A percentile compares a stretch with the other conserved stretches of the same genome.
phyloP scores from a whole-genome alignment of 1,140 invertebrate species.

The Planococcus citri region DNA sequence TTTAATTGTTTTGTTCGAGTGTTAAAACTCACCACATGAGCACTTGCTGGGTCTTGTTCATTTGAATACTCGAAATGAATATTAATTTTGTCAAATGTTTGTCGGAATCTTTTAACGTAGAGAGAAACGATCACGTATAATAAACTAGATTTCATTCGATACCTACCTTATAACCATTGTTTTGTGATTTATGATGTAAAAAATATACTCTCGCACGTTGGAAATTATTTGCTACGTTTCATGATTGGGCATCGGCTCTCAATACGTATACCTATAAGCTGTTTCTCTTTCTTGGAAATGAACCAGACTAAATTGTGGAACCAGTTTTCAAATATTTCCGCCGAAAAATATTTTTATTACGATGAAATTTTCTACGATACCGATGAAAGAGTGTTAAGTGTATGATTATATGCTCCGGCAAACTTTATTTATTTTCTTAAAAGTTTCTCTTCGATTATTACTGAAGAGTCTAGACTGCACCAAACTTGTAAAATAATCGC shows the following conservation, averaged over 20 bases:
- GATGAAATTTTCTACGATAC: not conserved
- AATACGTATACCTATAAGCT: too few species aligned
- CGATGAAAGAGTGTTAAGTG: not conserved
- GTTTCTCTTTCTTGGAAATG: not conserved
- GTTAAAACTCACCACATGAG: not conserved
- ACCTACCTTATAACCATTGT: too few species aligned
- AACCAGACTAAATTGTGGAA: not conserved
- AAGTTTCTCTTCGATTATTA: not conserved
- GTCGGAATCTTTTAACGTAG: too few species aligned
- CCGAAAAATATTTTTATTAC: conserved; percentile 3
- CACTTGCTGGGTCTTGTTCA: too few species aligned
- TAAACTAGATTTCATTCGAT: too few species aligned
- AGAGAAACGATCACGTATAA: too few species aligned
- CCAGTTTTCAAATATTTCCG: conserved; percentile 2
- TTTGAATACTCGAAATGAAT: too few species aligned
- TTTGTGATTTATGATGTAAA: not conserved
- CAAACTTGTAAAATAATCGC: not conserved
- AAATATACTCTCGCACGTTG: too few species aligned
- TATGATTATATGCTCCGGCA: not conserved
- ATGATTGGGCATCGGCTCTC: too few species aligned
- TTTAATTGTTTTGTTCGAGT: not conserved
- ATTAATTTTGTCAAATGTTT: not conserved
- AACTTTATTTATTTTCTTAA: not conserved
- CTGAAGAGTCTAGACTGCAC: not conserved
- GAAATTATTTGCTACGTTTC: not conserved